phyloP scores from a whole-genome alignment of 1,140 invertebrate genomes.

The Pteromalus puparum region DNA sequence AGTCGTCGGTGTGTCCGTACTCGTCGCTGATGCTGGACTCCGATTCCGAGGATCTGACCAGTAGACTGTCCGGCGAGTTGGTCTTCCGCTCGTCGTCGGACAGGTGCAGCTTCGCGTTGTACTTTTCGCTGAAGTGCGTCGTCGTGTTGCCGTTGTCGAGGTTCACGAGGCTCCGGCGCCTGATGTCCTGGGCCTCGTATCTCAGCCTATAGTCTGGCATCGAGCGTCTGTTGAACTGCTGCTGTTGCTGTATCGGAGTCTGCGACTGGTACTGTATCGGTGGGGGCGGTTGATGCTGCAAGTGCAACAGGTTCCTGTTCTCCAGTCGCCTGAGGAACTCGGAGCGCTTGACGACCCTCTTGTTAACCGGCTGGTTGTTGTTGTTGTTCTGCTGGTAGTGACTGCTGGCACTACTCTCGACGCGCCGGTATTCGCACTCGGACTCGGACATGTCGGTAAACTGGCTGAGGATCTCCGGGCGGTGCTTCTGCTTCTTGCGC shows the following conservation, averaged over 20 bases:
- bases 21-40: conserved; percentile 66
- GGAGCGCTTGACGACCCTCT: conserved; percentile 65
- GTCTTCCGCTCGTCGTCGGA: conserved; percentile 73
- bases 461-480: conserved; percentile 71
- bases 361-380: conserved; percentile 33
- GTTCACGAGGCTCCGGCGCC: conserved; percentile 24
- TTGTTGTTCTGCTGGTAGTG: conserved; percentile 44
- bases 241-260: not conserved
- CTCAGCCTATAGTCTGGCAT: conserved; percentile 57
- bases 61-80: conserved; percentile 71
- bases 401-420: conserved; percentile 51
- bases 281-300: conserved; percentile 28
- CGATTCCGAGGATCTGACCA: conserved; percentile 72
- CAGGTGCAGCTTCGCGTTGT: conserved; percentile 48
- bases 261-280: not conserved
- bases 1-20: conserved; percentile 72
- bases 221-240: conserved; percentile 41
- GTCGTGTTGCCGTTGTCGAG: conserved; percentile 49
- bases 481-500: conserved; percentile 69
- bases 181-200: conserved; percentile 54
- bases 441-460: conserved; percentile 69
- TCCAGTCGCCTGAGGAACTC: conserved; percentile 69
- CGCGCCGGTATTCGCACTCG: conserved; percentile 64
- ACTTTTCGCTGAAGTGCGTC: conserved; percentile 44
- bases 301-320: conserved; percentile 44